phyloP scores from a whole-genome alignment of 1,140 invertebrate genomes.

The Sipha flava region DNA sequence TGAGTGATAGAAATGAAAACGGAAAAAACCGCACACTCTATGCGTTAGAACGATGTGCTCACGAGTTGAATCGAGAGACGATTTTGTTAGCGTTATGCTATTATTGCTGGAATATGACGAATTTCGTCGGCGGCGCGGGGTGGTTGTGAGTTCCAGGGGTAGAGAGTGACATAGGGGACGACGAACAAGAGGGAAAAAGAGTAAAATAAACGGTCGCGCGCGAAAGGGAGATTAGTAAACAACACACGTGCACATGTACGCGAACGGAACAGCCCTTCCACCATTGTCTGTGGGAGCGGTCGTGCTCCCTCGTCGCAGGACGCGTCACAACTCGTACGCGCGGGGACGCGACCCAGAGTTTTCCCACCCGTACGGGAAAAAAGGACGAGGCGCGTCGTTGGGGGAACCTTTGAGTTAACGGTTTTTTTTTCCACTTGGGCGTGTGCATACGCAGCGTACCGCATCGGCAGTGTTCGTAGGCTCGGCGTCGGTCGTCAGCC shows the following conservation, averaged over 20 bases:
- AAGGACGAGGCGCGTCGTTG: neutral
- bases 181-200: neutral
- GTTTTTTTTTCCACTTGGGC: neutral
- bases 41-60: no score
- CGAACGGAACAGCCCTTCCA: neutral
- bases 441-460: neutral
- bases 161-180: neutral
- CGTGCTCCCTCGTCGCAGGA: neutral
- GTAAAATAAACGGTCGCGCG: neutral
- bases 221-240: neutral
- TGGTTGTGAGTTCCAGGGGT: neutral
- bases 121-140: neutral
- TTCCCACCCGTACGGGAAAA: neutral
- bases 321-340: neutral
- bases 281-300: neutral
- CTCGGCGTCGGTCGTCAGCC: neutral
- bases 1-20: no score
- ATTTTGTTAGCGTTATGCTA: no score
- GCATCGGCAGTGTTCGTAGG: no score
- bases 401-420: conserved; percentile 17
- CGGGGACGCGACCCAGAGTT: neutral
- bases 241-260: neutral
- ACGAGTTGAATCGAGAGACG: no score
- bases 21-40: no score
- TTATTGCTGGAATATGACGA: neutral